Base-by-base conservation (phyloP, 2,888 invertebrate species). In the Macrophya alboannulata region DNA sequence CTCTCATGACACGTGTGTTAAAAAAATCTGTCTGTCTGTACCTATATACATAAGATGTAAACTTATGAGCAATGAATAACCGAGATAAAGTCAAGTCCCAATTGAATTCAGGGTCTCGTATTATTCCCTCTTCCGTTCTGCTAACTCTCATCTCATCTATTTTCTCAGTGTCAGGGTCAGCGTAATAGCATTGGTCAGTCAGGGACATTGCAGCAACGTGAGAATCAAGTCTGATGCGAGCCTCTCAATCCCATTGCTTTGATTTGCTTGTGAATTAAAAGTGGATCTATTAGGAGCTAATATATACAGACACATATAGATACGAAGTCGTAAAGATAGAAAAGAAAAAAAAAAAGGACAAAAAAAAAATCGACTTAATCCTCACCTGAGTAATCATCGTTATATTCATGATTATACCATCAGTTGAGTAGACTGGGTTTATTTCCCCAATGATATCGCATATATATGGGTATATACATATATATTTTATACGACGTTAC, bases 111-210 rank as follows among this genome's bases (percentile, higher is more conserved):
- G 17, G 37, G 68, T 68, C 65, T 65, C 6, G 37, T 17, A 4
- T 17, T 12, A 37, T 10, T 37, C 0, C 17, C 12, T 68, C 37
- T 68, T 55, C 55, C 55, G 5, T 55, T 55, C 55, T 2, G 17
- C 15, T 17, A 48, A 48, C 5, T 55, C n/a, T 55, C n/a, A 15
- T 55, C 17, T 55, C 55, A 55, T 17, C 55, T 17, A 55, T 15
- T 68, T 68, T 37, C 68, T 68, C 37, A 68, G 37, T 68, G 37
- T 37, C 68, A 62, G 62, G 21, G 37, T 68, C 25, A 68, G 37
- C 9, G 48, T 12, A 4, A 15, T 15, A 37, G 37, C 17, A 68
- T 31, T 37, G 12, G 12, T 37, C 62, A 25, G 62, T 62, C 62
- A 21, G 25, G 4, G 12, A 62, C 21, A 62, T 25, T 62, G 25